These are phyloP conservation scores for Syrmaticus mikado DNA, from an alignment of 2,113 vertebrate genomes.

Conservation along the genomic window DNA sequence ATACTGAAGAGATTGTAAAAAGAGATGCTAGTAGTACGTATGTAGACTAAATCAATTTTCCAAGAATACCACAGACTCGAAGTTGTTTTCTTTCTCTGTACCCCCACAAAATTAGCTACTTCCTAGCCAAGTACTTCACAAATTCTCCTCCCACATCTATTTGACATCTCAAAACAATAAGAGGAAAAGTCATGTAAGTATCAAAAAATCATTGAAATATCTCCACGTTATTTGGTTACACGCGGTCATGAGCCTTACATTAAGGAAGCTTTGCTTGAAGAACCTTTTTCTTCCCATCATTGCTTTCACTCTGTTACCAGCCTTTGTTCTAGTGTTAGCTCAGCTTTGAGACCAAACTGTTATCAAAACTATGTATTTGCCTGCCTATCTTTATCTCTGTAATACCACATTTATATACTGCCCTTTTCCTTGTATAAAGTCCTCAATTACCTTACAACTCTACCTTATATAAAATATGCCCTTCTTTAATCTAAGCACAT, in stretches of 20 bases:
- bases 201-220: neutral
- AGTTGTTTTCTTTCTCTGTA: neutral
- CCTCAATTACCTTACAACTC: neutral
- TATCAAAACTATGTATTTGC: neutral
- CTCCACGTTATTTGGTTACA: neutral
- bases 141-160: neutral
- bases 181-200: neutral
- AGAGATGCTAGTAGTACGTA: neutral
- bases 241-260: fast-evolving
- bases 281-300: neutral
- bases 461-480: neutral
- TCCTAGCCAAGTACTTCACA: neutral
- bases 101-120: neutral
- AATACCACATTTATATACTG: neutral
- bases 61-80: neutral
- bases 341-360: neutral
- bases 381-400: neutral
- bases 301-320: neutral
- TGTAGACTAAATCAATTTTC: neutral
- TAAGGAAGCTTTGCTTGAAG: neutral
- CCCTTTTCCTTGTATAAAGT: neutral
- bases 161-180: neutral
- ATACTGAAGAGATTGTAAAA: neutral
- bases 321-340: neutral
- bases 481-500: neutral